phyloP scores from a whole-genome alignment of 2,113 vertebrate species.

The Turnix velox region DNA sequence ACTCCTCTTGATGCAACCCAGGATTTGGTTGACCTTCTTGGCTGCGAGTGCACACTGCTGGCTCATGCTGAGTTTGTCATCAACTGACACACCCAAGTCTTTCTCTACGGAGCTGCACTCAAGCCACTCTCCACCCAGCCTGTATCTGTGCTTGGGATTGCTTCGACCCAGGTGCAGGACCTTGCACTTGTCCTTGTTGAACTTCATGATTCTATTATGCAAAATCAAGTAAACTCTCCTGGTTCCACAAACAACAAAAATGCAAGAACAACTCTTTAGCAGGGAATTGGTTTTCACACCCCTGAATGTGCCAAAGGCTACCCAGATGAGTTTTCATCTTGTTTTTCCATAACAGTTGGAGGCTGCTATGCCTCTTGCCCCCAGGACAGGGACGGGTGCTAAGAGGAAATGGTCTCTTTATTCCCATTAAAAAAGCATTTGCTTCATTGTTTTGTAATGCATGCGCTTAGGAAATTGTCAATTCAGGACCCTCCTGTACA shows the following conservation, averaged over 20 bases:
- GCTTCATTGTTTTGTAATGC: not conserved
- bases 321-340: not conserved
- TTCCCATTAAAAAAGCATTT: not conserved
- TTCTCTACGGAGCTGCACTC: no score
- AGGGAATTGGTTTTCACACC: not conserved
- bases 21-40: no score
- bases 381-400: not conserved
- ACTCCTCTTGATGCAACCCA: no score
- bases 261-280: not conserved
- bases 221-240: not conserved
- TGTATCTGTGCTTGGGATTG: no score
- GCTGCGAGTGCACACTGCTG: no score
- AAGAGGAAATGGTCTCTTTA: conserved; percentile 11
- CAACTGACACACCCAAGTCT: no score
- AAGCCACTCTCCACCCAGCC: no score
- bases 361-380: not conserved
- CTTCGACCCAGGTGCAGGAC: no score
- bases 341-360: not conserved
- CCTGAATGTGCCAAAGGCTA: not conserved
- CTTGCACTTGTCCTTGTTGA: no score
- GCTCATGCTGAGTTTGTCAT: no score
- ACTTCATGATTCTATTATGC: no score
- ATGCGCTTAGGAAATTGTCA: not conserved
- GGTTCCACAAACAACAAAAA: not conserved
- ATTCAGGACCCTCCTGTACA: not conserved